Evolutionary conservation across 2,797 vertebrate genomes (phyloP), one percentile per base, ranked within the genome.

Genomic region (Cygnus olor): DNA sequence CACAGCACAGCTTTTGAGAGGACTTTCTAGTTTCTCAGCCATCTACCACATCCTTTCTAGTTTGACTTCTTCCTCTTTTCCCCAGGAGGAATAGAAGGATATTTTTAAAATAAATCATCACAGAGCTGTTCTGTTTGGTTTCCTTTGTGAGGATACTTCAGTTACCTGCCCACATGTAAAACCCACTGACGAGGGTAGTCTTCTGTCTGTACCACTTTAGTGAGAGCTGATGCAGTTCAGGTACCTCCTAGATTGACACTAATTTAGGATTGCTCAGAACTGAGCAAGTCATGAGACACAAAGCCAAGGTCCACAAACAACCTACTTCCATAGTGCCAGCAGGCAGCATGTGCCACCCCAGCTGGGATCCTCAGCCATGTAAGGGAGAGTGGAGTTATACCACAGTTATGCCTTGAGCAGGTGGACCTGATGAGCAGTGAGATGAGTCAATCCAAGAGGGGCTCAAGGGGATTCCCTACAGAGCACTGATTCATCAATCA

Each of bases 401-500:
- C 96, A 78, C 85, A 96, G 92, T 9, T 91, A 89, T 88, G 95
- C 53, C 65, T 56, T 49, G 51, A 93, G 96, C 98, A 98, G 98
- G 97, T 97, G 97, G 97, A 70, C 60, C 4, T 0, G 20, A 88
- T 89, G 90, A 93, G 68, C 72, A 68, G 89, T 0, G 4, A 85
- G 77, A 70, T 97, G 97, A 97, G 69, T 97, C 97, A 98, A 56
- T 45, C 28, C 32, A 27, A 2, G 47, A 61, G 90, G 83, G 91
- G 64, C 18, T 94, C 22, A 63, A 90, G 96, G 95, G 96, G 95
- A 96, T 97, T 98, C 96, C 94, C 96, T 96, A 91, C 93, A 95
- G 71, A 94, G 88, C 76, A 10, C 83, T 97, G 97, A 96, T 91
- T 97, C 97, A 97, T 54, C 78, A 56, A 7, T 76, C 89, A 66